phyloP scores from a whole-genome alignment of 2,888 invertebrate species.

The Melikaiella ostensackeni region DNA sequence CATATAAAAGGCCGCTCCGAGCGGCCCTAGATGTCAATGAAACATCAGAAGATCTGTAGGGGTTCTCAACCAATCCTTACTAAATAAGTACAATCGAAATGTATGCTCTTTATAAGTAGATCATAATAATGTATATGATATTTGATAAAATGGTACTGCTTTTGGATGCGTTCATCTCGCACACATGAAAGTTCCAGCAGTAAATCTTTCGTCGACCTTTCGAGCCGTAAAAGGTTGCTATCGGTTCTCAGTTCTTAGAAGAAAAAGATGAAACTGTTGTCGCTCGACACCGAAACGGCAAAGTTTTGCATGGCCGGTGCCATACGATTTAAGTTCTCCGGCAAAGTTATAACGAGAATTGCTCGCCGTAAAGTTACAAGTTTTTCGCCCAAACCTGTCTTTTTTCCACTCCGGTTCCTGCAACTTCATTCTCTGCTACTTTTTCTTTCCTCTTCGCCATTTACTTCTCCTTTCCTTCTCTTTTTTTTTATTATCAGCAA shows the following conservation, averaged over 20 bases:
- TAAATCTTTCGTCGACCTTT: slow-evolving; percentile 6
- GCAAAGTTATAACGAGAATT: slow-evolving; percentile 56
- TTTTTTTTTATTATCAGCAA: slow-evolving; percentile 11
- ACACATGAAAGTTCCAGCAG: not conserved
- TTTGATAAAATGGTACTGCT: too few species aligned
- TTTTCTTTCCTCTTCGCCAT: not conserved
- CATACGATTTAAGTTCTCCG: slow-evolving; percentile 51
- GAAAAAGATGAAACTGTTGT: slow-evolving; percentile 20
- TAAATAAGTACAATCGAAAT: too few species aligned
- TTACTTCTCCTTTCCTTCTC: not conserved
- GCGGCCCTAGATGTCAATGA: too few species aligned
- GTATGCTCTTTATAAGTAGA: too few species aligned
- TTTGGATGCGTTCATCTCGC: not conserved
- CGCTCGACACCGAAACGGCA: slow-evolving; percentile 47
- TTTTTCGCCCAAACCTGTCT: slow-evolving; percentile 28
- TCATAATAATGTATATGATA: too few species aligned
- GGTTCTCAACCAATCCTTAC: too few species aligned
- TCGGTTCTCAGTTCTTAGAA: not conserved
- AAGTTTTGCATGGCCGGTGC: slow-evolving; percentile 49
- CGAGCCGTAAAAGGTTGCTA: slow-evolving; percentile 30
- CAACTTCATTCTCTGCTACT: slow-evolving; percentile 27
- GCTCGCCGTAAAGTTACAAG: slow-evolving; percentile 50
- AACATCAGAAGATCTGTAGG: too few species aligned
- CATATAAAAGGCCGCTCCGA: too few species aligned
- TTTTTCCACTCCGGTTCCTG: slow-evolving; percentile 32